These are phyloP conservation scores for Mus minutoides DNA, from an alignment of 2,797 vertebrate species.

Conservation along the genomic window DNA sequence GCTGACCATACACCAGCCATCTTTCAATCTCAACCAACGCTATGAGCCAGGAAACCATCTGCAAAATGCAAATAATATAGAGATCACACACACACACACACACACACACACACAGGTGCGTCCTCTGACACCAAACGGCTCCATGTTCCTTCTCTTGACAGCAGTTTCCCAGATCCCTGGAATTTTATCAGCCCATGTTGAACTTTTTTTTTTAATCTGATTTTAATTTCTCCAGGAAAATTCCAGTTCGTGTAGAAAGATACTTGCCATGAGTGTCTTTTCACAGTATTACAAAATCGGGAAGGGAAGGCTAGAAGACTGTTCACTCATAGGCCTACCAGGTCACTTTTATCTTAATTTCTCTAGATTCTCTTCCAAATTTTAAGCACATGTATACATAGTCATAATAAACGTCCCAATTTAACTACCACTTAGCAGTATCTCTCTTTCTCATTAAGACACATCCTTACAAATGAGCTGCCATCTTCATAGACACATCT, in stretches of 20 bases:
- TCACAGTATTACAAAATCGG: constrained; percentile 38
- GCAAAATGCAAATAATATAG: background rate
- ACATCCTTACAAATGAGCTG: background rate
- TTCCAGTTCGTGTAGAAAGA: background rate
- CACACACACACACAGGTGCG: too few species aligned
- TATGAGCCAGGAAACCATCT: background rate
- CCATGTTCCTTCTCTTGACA: background rate
- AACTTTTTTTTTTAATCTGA: background rate
- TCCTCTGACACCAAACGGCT: background rate
- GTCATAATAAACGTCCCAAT: background rate
- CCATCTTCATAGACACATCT: background rate
- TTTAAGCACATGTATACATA: background rate
- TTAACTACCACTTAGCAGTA: background rate
- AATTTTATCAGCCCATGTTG: background rate
- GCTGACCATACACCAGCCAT: background rate
- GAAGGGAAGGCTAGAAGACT: constrained; percentile 11
- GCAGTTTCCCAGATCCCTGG: background rate
- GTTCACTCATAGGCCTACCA: background rate
- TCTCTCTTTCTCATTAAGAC: background rate
- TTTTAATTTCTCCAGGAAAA: constrained; percentile 28
- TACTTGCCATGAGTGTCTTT: background rate
- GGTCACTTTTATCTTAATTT: constrained; percentile 20
- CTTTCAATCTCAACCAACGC: background rate
- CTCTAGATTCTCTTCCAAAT: constrained; percentile 15
- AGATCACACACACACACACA: too few species aligned